Conservation (phyloP, 1,140 invertebrate species). For the Nymphalis io region DNA sequence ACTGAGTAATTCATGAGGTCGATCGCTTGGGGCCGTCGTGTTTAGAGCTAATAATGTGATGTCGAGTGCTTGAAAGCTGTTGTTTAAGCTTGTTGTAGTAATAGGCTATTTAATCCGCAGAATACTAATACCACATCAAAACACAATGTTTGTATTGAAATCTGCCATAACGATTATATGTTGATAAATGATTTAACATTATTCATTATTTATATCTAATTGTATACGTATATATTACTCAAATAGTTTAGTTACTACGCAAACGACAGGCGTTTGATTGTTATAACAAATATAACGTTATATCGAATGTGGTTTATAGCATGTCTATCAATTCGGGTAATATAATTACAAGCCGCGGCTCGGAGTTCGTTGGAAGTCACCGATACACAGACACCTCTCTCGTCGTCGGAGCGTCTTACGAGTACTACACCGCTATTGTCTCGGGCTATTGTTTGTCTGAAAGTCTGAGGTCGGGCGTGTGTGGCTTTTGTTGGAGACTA, state of each 20-base stretch:
- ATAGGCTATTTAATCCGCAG: too few relatives aligned
- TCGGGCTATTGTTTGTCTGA: conserved; percentile 5
- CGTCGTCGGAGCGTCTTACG: background rate
- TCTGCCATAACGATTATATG: too few relatives aligned
- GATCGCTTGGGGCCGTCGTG: background rate
- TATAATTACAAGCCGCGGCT: background rate
- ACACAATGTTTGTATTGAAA: too few relatives aligned
- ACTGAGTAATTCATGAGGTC: conserved; percentile 21
- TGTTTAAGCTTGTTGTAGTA: background rate
- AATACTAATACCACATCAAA: too few relatives aligned
- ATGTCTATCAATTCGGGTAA: background rate
- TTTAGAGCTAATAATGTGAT: background rate
- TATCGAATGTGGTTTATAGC: background rate
- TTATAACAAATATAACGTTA: background rate
- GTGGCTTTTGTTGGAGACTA: background rate
- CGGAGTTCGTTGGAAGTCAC: background rate
- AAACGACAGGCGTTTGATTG: too few relatives aligned
- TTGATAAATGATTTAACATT: too few relatives aligned
- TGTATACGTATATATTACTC: too few relatives aligned
- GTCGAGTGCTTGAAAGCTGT: background rate
- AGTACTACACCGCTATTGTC: background rate
- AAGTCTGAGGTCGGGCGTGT: background rate
- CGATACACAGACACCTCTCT: background rate
- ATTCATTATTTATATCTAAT: too few relatives aligned
- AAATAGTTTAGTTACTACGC: too few relatives aligned